Evolutionary conservation across 2,113 vertebrate genomes (phyloP).

Genomic region (Indicator indicator): DNA sequence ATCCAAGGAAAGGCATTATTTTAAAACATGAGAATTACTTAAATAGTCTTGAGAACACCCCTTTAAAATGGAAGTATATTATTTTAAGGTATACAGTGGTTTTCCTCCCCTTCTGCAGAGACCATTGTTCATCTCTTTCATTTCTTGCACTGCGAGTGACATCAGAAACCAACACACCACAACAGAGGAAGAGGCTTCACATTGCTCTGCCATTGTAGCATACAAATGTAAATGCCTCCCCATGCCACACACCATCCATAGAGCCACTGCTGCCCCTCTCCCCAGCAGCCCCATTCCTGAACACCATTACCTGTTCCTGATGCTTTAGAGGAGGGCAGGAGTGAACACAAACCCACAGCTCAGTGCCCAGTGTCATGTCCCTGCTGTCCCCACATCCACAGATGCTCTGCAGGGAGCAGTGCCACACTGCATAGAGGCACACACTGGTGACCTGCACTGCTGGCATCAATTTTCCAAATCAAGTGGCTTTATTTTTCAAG

Average conservation of each 20-base stretch:
- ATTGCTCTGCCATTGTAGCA: neutral
- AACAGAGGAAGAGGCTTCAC: neutral
- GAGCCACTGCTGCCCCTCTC: neutral
- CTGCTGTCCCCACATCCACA: neutral
- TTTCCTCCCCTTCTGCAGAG: neutral
- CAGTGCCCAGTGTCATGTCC: neutral
- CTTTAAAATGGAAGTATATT: neutral
- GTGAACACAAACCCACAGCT: fast-evolving
- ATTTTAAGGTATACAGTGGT: neutral
- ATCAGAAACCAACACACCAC: conserved; percentile 26
- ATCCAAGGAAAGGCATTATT: neutral
- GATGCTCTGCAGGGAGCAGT: neutral
- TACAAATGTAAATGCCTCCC: neutral
- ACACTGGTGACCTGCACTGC: fast-evolving
- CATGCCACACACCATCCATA: fast-evolving
- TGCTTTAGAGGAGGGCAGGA: neutral
- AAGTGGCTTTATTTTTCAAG: neutral
- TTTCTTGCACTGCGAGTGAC: conserved; percentile 7
- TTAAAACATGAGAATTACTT: neutral
- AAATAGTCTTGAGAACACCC: neutral
- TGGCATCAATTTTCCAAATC: fast-evolving
- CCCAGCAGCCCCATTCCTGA: neutral
- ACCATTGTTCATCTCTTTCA: neutral
- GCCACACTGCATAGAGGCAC: fast-evolving
- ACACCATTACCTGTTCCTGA: fast-evolving